Evolutionary conservation across 2,113 vertebrate species (phyloP), one percentile per base, ranked within the genome.

Genomic region (Leptobrachium leishanense): DNA sequence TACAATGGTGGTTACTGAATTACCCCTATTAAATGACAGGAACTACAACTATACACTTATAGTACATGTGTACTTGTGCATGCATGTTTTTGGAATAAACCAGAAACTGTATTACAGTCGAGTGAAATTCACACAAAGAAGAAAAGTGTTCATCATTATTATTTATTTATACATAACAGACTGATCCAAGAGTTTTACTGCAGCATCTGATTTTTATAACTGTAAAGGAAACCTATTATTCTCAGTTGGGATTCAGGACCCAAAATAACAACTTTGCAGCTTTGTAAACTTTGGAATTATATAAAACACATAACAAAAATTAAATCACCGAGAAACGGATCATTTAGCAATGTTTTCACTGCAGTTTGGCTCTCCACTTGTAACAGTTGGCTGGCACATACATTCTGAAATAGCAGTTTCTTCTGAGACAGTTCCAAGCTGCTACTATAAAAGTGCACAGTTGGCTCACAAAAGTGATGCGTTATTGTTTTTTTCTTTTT

Each of bases 261-360:
- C 89, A 91, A 93, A 92, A 92, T 90, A 67, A 78, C 92, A 89
- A 92, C 90, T 92, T 84, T 88, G 89, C 20, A 31, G 20, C 20
- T 31, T 31, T 31, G 20, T 31, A 31, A 31, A 89, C 90, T 90
- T 90, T 92, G 90, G 91, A 93, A 92, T 92, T 91, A 91, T 88
- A 87, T 75, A 89, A 84, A 84, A 85, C 10, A 81, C 85, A 89
- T 92, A 95, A 92, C 89, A 90, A 88, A 93, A 94, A 94, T 94
- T 94, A 90, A 94, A 93, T 95, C 94, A 94, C 89, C 89, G 86
- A 90, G 92, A 91, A 92, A 89, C n/a, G 9, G 85, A 88, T 81
- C 83, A 88, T 86, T 89, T 89, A 90, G 88, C 90, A 93, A 92
- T 82, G 85, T 87, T 82, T 86, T 87, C 88, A 90, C 90, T 90